Base-by-base conservation (phyloP, 2,888 invertebrate genomes). In the Rutpela maculata region DNA sequence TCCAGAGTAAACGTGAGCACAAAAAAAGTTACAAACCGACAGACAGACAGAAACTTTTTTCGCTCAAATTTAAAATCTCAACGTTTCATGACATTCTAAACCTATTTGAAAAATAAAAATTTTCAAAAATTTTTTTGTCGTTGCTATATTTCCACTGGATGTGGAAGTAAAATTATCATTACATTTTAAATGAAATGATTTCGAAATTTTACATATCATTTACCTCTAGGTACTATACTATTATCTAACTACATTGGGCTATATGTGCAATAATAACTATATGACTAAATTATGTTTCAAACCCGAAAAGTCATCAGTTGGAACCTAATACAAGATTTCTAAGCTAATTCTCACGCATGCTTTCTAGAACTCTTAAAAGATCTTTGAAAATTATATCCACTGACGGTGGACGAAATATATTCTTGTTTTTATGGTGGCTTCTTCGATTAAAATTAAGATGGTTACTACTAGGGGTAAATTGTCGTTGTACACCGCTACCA, bases 281-380 rank as follows among this genome's bases (percentile, higher is more conserved):
- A 71, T 63, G 22, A 62, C 68, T 57, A 70, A 35, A 35, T 83
- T 86, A 75, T 84, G 79, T n/a, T 87, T 88, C 74, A 88, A 84
- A 80, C 85, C 86, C 15, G 86, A 86, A 57, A 88, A 83, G 78
- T 88, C 88, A 74, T 88, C 86, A 56, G 82, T 79, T 0, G 87
- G 87, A 7, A 88, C 80, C 62, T 87, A 82, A 86, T 59, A 82
- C 82, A 22, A 82, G 81, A 65, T 83, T 83, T 78, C 83, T 82
- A 75, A 86, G 81, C 73, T 85, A 81, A 55, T 82, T 80, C 19
- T 76, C 79, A 77, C 85, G 82, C 79, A 69, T 85, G 84, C 72
- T 86, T 87, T 66, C 85, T 83, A 10, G 87, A 85, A 80, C 89
- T 88, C 79, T 87, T 79, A 89, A 80, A 38, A n/a, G n/a, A n/a